phyloP scores from a whole-genome alignment of 2,113 vertebrate species.

The Parotia lawesii region DNA sequence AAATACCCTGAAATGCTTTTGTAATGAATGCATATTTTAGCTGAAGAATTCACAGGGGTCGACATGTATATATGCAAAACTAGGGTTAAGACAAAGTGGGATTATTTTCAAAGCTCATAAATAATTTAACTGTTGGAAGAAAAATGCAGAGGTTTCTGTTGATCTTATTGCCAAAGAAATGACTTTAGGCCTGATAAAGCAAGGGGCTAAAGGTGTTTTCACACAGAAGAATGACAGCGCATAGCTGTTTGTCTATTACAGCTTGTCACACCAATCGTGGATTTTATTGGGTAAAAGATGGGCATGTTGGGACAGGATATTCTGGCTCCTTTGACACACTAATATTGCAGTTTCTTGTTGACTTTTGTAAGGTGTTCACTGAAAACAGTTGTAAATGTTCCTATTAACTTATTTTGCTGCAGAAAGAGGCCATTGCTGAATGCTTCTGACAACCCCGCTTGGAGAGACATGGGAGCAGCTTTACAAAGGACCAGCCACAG shows the following conservation, averaged over 20 bases:
- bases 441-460: neutral
- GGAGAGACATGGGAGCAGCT: neutral
- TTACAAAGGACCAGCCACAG: neutral
- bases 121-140: constrained; percentile 43
- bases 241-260: neutral
- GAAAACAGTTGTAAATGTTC: neutral
- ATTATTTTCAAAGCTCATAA: constrained; percentile 56
- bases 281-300: constrained; percentile 28
- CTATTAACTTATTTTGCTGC: neutral
- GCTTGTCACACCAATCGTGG: neutral
- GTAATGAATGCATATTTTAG: constrained; percentile 56
- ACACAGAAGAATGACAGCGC: neutral
- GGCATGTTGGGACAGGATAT: constrained; percentile 1
- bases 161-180: constrained; percentile 17
- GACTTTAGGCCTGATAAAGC: constrained; percentile 16
- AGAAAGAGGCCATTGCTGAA: neutral
- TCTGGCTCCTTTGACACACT: neutral
- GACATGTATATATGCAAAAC: constrained; percentile 42
- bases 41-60: constrained; percentile 23
- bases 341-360: constrained; percentile 2
- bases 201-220: constrained; percentile 1
- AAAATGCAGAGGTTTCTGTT: constrained; percentile 20
- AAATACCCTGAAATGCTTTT: constrained; percentile 41
- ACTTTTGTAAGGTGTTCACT: neutral
- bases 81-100: constrained; percentile 41